Percentiles rank a stretch among this genome's conserved stretches.
These are phyloP conservation scores for Netelia inedita DNA, from an alignment of 2,888 invertebrate genomes.

Conservation along the genomic window DNA sequence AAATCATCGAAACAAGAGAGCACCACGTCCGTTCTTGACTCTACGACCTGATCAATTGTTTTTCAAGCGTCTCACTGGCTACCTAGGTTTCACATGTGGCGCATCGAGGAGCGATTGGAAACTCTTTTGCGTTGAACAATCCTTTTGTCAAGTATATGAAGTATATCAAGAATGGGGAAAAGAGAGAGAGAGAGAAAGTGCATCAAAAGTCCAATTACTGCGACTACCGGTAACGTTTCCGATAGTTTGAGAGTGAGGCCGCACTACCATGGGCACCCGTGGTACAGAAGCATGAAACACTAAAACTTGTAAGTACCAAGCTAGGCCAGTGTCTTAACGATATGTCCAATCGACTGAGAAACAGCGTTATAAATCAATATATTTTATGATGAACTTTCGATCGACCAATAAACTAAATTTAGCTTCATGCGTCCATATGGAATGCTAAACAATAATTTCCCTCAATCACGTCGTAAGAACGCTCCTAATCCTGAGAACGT, in stretches of 20 bases:
- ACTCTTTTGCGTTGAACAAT: slow-evolving; percentile 21
- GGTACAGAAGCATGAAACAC: slow-evolving; percentile 2
- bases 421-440: neutral
- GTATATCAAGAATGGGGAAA: no score
- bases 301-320: slow-evolving; percentile 26
- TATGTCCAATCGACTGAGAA: slow-evolving; percentile 18
- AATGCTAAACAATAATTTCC: neutral
- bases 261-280: neutral
- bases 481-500: neutral
- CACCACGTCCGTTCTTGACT: slow-evolving; percentile 34
- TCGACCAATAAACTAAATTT: neutral
- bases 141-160: no score
- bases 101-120: slow-evolving; percentile 36
- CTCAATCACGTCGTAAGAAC: neutral
- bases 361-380: neutral
- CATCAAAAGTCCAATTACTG: slow-evolving; percentile 74
- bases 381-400: slow-evolving; percentile 5
- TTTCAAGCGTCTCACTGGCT: slow-evolving; percentile 28
- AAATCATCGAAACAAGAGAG: slow-evolving; percentile 29
- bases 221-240: slow-evolving; percentile 69
- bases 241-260: slow-evolving; percentile 67
- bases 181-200: neutral
- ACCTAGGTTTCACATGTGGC: slow-evolving; percentile 37
- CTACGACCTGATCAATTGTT: slow-evolving; percentile 51
- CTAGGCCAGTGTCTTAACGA: neutral